Evolutionary conservation across 2,113 vertebrate genomes (phyloP).

Genomic region (Megaceryle maxima): DNA sequence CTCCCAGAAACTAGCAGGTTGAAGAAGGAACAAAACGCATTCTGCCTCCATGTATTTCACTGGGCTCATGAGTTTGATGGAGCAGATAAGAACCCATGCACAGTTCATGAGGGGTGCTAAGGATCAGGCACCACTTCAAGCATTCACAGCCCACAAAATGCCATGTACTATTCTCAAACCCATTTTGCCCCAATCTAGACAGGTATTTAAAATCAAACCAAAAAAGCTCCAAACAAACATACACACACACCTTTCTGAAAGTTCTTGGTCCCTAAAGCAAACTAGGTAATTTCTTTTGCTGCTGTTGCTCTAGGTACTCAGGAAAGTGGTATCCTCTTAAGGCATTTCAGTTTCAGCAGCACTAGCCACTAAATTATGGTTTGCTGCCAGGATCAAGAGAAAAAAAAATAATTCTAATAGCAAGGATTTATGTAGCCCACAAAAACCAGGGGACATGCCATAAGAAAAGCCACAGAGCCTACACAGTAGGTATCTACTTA

Average conservation of each 20-base stretch:
- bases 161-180: neutral
- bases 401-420: neutral
- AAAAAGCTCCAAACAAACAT: neutral
- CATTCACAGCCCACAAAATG: neutral
- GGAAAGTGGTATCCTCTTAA: neutral
- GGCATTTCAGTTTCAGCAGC: neutral
- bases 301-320: neutral
- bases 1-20: neutral
- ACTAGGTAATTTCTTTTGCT: neutral
- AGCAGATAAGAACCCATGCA: neutral
- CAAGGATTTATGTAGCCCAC: slow-evolving; percentile 3
- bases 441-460: slow-evolving; percentile 1
- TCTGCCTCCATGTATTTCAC: neutral
- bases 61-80: neutral
- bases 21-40: neutral
- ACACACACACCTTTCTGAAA: neutral
- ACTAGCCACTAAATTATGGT: neutral
- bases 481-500: neutral
- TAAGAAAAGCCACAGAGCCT: neutral
- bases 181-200: neutral
- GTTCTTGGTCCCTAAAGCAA: neutral
- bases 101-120: neutral
- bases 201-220: neutral
- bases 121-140: neutral
- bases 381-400: neutral